Evolutionary conservation across 1,140 invertebrate species (phyloP).

Genomic region (Dinoponera quadriceps): DNA sequence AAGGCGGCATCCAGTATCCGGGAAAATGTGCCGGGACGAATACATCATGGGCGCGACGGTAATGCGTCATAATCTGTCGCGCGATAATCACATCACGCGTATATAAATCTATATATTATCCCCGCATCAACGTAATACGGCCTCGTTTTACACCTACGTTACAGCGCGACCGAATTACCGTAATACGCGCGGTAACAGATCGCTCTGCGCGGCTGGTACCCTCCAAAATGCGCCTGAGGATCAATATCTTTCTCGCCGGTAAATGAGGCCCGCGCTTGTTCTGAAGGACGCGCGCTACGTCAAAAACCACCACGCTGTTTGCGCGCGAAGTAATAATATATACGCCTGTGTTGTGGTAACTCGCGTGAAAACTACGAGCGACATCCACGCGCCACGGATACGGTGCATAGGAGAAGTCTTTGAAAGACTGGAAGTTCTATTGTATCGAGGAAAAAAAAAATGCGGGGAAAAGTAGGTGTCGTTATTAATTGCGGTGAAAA

Average conservation of each 20-base stretch:
- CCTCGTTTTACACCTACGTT: conserved; percentile 50
- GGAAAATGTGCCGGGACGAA: conserved; percentile 22
- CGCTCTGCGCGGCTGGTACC: neutral
- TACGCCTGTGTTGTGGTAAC: neutral
- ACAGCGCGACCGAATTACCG: conserved; percentile 35
- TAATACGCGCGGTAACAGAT: conserved; percentile 26
- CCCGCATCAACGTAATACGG: conserved; percentile 10
- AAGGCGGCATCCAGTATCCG: conserved; percentile 3
- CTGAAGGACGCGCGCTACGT: neutral
- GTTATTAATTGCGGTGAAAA: neutral
- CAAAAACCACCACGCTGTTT: neutral
- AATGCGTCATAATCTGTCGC: conserved; percentile 66
- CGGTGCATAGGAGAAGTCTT: neutral
- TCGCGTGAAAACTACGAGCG: neutral
- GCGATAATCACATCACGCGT: conserved; percentile 65
- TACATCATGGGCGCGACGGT: conserved; percentile 53
- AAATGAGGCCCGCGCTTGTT: neutral
- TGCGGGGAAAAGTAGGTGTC: neutral
- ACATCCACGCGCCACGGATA: too few species aligned
- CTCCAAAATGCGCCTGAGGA: conserved; percentile 6
- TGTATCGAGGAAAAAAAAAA: neutral
- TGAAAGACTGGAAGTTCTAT: neutral
- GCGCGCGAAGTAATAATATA: conserved; percentile 39
- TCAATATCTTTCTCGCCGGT: neutral
- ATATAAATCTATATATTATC: conserved; percentile 67